A percentile compares a stretch with the other conserved stretches of the same genome.
phyloP scores from a whole-genome alignment of 2,888 invertebrate species.

The Melinopterus prodromus region DNA sequence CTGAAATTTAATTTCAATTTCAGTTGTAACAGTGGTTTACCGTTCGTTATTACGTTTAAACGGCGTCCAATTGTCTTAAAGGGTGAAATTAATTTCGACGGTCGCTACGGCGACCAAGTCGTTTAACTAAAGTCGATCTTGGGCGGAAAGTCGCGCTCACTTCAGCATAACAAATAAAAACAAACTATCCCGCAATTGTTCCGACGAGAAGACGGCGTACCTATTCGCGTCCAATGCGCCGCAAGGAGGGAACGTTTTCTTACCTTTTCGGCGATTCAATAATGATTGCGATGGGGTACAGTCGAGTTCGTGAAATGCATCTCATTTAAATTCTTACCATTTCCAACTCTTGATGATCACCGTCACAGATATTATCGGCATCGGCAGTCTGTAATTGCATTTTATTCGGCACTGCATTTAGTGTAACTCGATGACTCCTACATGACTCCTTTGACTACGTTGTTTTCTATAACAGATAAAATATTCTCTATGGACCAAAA shows the following conservation, averaged over 20 bases:
- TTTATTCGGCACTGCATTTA: too few relatives aligned
- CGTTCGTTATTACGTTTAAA: slow-evolving; percentile 11
- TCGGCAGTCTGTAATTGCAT: too few relatives aligned
- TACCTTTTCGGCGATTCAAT: background rate
- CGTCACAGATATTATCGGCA: too few relatives aligned
- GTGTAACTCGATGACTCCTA: too few relatives aligned
- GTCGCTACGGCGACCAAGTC: background rate
- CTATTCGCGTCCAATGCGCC: background rate
- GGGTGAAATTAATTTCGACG: slow-evolving; percentile 19
- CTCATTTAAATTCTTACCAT: background rate
- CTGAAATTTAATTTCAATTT: background rate
- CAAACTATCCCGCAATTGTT: slow-evolving; percentile 11
- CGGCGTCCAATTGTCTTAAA: slow-evolving; percentile 23
- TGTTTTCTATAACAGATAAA: too few relatives aligned
- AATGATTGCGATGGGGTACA: background rate
- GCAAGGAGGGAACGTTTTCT: background rate
- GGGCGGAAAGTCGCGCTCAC: background rate
- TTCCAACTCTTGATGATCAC: background rate
- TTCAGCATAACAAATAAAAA: slow-evolving; percentile 19
- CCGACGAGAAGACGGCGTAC: background rate
- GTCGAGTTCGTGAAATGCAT: background rate
- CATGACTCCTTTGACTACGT: too few relatives aligned
- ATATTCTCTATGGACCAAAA: too few relatives aligned
- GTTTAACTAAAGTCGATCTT: background rate
- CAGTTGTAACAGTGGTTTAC: slow-evolving; percentile 6